Evolutionary conservation across 2,113 vertebrate species (phyloP).

Genomic region (Corynorhinus townsendii): DNA sequence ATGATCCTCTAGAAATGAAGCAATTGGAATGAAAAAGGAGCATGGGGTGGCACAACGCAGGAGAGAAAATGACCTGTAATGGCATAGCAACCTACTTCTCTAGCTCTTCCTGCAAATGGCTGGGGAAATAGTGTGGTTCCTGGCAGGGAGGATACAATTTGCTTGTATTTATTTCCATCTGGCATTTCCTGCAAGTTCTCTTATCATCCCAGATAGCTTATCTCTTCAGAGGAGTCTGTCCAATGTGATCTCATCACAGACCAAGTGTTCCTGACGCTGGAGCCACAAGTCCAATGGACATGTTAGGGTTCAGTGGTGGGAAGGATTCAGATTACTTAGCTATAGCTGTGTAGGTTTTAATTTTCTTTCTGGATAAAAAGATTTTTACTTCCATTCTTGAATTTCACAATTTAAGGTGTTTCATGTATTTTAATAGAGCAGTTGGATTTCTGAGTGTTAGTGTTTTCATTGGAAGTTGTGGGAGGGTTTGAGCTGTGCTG

Average conservation of each 20-base stretch:
- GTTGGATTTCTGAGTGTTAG: not conserved
- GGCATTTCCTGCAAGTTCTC: slow-evolving; percentile 44
- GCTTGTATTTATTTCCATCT: slow-evolving; percentile 47
- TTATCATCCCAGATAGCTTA: not conserved
- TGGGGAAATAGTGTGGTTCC: slow-evolving; percentile 31
- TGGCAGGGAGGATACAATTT: slow-evolving; percentile 27
- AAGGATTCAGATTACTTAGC: not conserved
- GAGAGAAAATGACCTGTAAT: slow-evolving; percentile 56
- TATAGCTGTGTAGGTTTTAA: not conserved
- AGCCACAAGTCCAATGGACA: not conserved
- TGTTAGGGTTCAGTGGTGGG: not conserved
- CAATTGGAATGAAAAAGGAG: slow-evolving; percentile 66
- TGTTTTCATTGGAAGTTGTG: not conserved
- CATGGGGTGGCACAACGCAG: not conserved
- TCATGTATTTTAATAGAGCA: not conserved
- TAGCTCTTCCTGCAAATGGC: slow-evolving; percentile 57
- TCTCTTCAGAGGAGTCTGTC: not conserved
- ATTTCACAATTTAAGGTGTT: not conserved
- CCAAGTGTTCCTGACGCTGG: not conserved
- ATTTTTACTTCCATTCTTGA: not conserved
- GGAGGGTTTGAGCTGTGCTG: not conserved
- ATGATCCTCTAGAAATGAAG: slow-evolving; percentile 52
- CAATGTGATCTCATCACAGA: not conserved
- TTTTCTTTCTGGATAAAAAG: not conserved
- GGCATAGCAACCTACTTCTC: slow-evolving; percentile 36